Base-by-base conservation (phyloP, 2,797 vertebrate genomes). In the Sardinella longiceps region DNA sequence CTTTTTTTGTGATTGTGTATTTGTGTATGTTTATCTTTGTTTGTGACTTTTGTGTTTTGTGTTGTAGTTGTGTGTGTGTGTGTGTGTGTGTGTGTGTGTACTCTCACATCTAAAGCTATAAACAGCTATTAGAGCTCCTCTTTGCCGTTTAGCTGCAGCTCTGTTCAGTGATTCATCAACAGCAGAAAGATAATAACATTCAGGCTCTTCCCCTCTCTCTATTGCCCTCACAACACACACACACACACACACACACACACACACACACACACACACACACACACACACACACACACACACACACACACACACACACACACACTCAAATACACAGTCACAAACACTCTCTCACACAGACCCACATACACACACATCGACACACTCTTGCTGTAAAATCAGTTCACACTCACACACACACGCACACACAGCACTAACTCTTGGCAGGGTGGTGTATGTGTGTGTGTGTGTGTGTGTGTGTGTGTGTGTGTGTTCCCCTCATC, bases 191-290 rank as follows among this genome's bases (percentile, higher is more conserved):
- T 28, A 83, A 23, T 33, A 23, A 37, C 1, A 46, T 28, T 5
- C 20, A n/a, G 43, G 28, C 33, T 70, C 43, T 63, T 4, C 46
- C 28, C n/a, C 39, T 60, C 10, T 46, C 9, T 70, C 45, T 28
- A 53, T 77, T 53, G 10, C 37, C 9, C 10, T 20, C 46, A 43
- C 28, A 39, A 43, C 28, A 39, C 82, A 48, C 63, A 20, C 46
- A 37, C 66, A n/a, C 50, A 53, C 39, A 12, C 46, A 39, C 83
- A 80, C 50, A 80, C 83, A 39, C 48, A 56, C 30, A 51, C 46
- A 7, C 48, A 77, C 2, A 63, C 83, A 28, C 70, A 66, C 70
- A n/a, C 18, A 53, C 23, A 84, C 39, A 46, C 50, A 28, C 37
- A 84, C 53, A 66, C 60, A 66, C 60, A 30, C 25, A 66, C 25